These are phyloP conservation scores for Cirrhinus molitorella DNA, from an alignment of 2,797 vertebrate species.

Conservation along the genomic window DNA sequence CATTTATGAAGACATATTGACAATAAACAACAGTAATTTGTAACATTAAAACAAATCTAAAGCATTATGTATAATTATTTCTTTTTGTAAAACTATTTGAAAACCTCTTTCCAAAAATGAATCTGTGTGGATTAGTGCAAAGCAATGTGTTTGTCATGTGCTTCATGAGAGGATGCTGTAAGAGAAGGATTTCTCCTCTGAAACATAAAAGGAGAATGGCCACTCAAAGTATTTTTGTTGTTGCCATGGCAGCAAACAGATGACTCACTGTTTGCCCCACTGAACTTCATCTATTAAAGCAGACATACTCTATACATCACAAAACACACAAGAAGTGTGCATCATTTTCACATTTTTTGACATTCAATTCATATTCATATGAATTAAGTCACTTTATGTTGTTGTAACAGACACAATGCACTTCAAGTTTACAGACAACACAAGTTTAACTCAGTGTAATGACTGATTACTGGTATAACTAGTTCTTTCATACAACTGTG, in stretches of 20 bases:
- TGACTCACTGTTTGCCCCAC: slow-evolving; percentile 59
- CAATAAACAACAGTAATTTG: not conserved
- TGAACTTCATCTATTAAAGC: slow-evolving; percentile 46
- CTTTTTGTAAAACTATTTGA: not conserved
- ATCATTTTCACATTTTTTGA: not conserved
- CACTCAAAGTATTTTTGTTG: slow-evolving; percentile 51
- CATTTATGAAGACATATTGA: not conserved
- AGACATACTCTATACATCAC: slow-evolving; percentile 10
- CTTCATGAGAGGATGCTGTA: not conserved
- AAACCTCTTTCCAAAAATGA: no score
- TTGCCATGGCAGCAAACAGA: slow-evolving; percentile 60
- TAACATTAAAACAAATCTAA: not conserved
- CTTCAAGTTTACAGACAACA: not conserved
- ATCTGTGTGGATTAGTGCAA: not conserved
- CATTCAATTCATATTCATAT: not conserved
- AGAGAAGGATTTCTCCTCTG: slow-evolving; percentile 32
- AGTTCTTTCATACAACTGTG: not conserved
- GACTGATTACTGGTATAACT: not conserved
- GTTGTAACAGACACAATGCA: not conserved
- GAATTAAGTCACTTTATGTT: not conserved
- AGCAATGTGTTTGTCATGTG: not conserved
- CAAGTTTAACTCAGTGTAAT: not conserved
- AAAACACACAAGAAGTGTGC: not conserved
- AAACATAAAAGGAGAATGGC: slow-evolving; percentile 42
- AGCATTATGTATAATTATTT: not conserved